These are phyloP conservation scores for Trissolcus basalis DNA, from an alignment of 1,140 invertebrate genomes.

Conservation along the genomic window DNA sequence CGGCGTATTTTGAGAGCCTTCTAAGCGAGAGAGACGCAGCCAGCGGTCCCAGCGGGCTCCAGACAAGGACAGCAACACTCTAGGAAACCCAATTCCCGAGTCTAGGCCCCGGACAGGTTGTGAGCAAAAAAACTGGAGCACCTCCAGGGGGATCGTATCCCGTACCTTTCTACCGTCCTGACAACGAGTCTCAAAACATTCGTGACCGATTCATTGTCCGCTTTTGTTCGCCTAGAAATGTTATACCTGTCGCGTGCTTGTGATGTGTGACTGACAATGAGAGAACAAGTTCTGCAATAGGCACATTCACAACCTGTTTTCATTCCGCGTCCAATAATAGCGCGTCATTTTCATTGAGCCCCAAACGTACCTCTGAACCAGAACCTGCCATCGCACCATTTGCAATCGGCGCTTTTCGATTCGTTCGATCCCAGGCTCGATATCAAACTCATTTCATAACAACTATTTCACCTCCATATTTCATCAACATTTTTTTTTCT, in stretches of 20 bases:
- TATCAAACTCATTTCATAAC: too few species aligned
- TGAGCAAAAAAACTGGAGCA: slow-evolving; percentile 59
- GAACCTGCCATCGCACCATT: too few species aligned
- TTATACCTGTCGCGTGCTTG: slow-evolving; percentile 61
- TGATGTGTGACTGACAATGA: slow-evolving; percentile 54
- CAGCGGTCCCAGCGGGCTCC: neutral
- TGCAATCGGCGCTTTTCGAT: too few species aligned
- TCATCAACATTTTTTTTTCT: too few species aligned
- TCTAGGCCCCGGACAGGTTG: slow-evolving; percentile 46
- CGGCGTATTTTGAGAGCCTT: slow-evolving; percentile 37
- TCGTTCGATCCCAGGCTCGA: too few species aligned
- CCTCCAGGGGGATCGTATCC: slow-evolving; percentile 51
- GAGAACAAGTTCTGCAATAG: slow-evolving; percentile 34
- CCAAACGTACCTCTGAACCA: too few species aligned
- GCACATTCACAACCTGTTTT: slow-evolving; percentile 47
- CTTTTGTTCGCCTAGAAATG: slow-evolving; percentile 59
- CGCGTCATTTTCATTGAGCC: slow-evolving; percentile 48
- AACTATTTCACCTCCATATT: too few species aligned
- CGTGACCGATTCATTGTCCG: slow-evolving; percentile 59
- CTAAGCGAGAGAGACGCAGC: slow-evolving; percentile 13
- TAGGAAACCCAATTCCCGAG: slow-evolving; percentile 53
- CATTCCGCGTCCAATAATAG: slow-evolving; percentile 37
- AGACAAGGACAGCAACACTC: slow-evolving; percentile 30
- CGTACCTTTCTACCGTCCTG: slow-evolving; percentile 53
- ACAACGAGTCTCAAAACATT: slow-evolving; percentile 61